Conservation (phyloP, 2,888 invertebrate species). For the Scrobipalpa costella region DNA sequence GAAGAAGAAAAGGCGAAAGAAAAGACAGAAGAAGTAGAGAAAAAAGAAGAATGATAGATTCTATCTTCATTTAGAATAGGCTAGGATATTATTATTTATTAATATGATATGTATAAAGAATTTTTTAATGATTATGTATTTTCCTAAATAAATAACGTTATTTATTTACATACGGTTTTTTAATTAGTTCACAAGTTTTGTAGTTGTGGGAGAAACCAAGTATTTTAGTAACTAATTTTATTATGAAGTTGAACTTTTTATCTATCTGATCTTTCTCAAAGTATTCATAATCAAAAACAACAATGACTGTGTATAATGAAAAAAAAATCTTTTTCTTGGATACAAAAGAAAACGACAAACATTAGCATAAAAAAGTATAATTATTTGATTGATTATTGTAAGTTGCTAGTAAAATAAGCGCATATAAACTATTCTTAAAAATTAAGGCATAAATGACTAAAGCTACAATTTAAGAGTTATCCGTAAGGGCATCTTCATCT, state of each 20-base stretch:
- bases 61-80: not conserved
- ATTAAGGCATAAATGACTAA: slow-evolving; percentile 36
- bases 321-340: no score
- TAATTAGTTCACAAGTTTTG: not conserved
- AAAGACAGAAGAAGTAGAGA: slow-evolving; percentile 31
- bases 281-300: no score
- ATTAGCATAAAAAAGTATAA: slow-evolving; percentile 70
- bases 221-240: no score
- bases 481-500: slow-evolving; percentile 75
- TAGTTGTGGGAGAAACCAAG: not conserved
- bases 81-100: not conserved
- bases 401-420: slow-evolving; percentile 24
- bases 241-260: no score
- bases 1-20: slow-evolving; percentile 30
- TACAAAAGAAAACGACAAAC: not conserved
- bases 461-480: slow-evolving; percentile 59
- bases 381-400: slow-evolving; percentile 31
- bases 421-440: slow-evolving; percentile 21
- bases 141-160: slow-evolving; percentile 23
- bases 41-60: slow-evolving; percentile 19
- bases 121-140: slow-evolving; percentile 14
- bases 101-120: slow-evolving; percentile 18
- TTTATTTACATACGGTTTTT: slow-evolving; percentile 9
- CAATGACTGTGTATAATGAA: no score
- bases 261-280: no score